Evolutionary conservation across 92 coral and sea anemone genomes (phyloP).

Genomic region (Montipora capitata): DNA sequence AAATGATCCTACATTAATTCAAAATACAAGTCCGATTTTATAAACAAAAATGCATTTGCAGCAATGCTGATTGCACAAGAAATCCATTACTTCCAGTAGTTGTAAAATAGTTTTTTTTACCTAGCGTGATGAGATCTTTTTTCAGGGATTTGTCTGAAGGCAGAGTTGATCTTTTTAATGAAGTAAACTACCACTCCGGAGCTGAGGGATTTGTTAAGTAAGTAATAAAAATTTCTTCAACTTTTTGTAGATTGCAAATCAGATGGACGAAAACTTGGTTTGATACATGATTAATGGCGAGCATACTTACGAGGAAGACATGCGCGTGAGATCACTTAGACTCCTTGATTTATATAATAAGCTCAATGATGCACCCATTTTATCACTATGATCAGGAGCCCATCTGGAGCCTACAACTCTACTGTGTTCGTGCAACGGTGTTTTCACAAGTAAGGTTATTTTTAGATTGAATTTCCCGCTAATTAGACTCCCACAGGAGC

Average conservation of each 20-base stretch:
- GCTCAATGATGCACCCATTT: too few relatives aligned
- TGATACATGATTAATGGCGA: too few relatives aligned
- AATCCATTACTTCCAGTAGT: background rate
- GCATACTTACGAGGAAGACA: too few relatives aligned
- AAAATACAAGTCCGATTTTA: background rate
- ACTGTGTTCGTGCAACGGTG: too few relatives aligned
- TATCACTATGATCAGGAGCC: too few relatives aligned
- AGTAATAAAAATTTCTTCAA: conserved; percentile 4
- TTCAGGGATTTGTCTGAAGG: conserved; percentile 21
- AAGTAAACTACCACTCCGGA: conserved; percentile 77
- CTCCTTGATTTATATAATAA: background rate
- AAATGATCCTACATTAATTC: background rate
- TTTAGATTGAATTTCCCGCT: too few relatives aligned
- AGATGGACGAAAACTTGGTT: background rate
- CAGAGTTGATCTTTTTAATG: conserved; percentile 74
- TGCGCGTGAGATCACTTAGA: background rate
- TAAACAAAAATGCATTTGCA: background rate
- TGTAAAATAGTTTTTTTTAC: background rate
- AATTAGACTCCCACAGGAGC: too few relatives aligned
- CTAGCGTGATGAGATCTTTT: background rate
- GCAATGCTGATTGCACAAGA: background rate
- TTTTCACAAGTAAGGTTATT: too few relatives aligned
- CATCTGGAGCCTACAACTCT: too few relatives aligned
- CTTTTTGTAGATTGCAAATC: background rate
- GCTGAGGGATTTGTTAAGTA: conserved; percentile 91